Base-by-base conservation (phyloP, 1,140 invertebrate genomes). In the Oryzaephilus surinamensis region DNA sequence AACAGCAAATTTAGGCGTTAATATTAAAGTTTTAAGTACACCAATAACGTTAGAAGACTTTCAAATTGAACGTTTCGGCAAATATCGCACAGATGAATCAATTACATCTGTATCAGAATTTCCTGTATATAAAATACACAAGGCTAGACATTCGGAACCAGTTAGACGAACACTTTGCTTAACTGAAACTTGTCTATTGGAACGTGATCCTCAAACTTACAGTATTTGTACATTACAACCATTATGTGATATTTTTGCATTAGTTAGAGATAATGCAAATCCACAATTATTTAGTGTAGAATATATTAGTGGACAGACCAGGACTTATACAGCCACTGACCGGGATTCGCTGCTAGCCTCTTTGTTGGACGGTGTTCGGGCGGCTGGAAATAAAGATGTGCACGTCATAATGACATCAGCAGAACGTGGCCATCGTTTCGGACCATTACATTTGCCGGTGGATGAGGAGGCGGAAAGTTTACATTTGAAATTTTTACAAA, bases 311-410 rank as follows among this genome's bases (percentile, higher is more conserved):
- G 93, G 92, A 21, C 80, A 89, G 51, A 76, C 80, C 23, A 71
- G 91, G 33, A 84, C 75, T 30, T 99, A 97, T 60, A 79, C 79
- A 15, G 88, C 92, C 2, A 84, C 82, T 17, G 74, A 78, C 57
- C 74, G 84, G 81, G 97, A 99, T 70, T 86, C 92, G 1, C 60
- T 99, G 30, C 60, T 99, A 30, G 94, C 96, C 1, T 96, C 95
- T 3, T 63, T 99, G 8, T 62, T 99, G 40, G 97, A 99, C 67
- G 92, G 92, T 27, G 91, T 97, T 7, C 71, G 96, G 50, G 92
- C 91, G 11, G 92, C 92, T 15, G 95, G 96, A 1, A 99, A 99
- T 61, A 73, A 85, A 54, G 90, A 98, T 69, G 87, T 99, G n/a
- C 92, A 96, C 67, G 87, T 99, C 2, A 85, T 84, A 55, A 94